These are phyloP conservation scores for Philopedon plagiatum DNA, from an alignment of 2,888 invertebrate genomes.

Conservation along the genomic window DNA sequence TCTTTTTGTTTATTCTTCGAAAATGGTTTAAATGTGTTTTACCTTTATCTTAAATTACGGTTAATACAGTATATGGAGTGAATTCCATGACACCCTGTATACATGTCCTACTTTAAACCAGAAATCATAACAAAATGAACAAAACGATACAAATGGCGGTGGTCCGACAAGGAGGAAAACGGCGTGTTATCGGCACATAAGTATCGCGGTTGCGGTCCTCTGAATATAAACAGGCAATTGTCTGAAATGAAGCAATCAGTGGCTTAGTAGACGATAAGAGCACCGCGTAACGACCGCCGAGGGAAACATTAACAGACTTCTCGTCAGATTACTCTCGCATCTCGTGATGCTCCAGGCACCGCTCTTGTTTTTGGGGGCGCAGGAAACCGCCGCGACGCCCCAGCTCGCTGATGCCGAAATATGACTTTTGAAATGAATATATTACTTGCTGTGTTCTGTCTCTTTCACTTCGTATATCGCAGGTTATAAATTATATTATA, in stretches of 20 bases:
- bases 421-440: conserved; percentile 51
- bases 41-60: no score
- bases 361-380: conserved; percentile 32
- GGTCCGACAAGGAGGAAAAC: conserved; percentile 33
- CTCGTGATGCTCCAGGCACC: conserved; percentile 59
- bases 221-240: conserved; percentile 71
- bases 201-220: conserved; percentile 67
- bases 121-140: conserved; percentile 2
- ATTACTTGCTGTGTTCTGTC: conserved; percentile 42
- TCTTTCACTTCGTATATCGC: conserved; percentile 39
- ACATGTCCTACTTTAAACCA: not conserved
- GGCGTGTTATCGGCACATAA: conserved; percentile 56
- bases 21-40: no score
- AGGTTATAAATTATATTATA: conserved; percentile 26
- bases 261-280: conserved; percentile 70
- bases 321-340: conserved; percentile 70
- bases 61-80: no score
- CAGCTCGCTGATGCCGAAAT: no score
- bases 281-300: conserved; percentile 69
- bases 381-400: conserved; percentile 34
- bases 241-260: conserved; percentile 71
- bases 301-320: conserved; percentile 71
- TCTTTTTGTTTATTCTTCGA: no score
- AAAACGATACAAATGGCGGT: not conserved
- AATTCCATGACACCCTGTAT: no score